A percentile compares a stretch with the other conserved stretches of the same genome.
Conservation (phyloP, 2,888 invertebrate species). For the Meloe dianella region DNA sequence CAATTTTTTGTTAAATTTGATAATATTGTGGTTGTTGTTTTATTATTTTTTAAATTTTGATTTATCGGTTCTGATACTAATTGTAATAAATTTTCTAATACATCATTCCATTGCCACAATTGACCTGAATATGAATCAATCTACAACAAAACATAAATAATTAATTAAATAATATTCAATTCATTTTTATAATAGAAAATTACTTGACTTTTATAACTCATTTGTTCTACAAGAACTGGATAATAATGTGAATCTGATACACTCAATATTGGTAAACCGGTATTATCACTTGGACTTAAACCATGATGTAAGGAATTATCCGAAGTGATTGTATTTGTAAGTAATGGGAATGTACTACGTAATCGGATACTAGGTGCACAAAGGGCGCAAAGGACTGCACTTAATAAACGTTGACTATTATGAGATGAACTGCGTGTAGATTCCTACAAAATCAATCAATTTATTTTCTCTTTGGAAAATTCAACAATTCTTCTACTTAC, state of each 20-base stretch:
- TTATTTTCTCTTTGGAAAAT: slow-evolving; percentile 15
- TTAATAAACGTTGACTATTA: slow-evolving; percentile 70
- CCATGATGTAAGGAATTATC: slow-evolving; percentile 63
- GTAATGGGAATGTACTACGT: slow-evolving; percentile 76
- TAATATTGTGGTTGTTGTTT: slow-evolving; percentile 46
- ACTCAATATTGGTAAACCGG: slow-evolving; percentile 71
- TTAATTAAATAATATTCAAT: slow-evolving; percentile 10
- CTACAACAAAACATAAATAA: slow-evolving; percentile 44
- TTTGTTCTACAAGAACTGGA: slow-evolving; percentile 79
- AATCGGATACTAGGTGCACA: slow-evolving; percentile 79
- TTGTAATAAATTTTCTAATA: slow-evolving; percentile 80
- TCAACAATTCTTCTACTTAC: slow-evolving; percentile 22
- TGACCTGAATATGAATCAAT: slow-evolving; percentile 55
- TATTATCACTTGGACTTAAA: slow-evolving; percentile 73
- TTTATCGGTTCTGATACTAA: slow-evolving; percentile 81
- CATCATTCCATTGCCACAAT: slow-evolving; percentile 65
- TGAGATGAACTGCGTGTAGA: slow-evolving; percentile 51
- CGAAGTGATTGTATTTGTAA: slow-evolving; percentile 57
- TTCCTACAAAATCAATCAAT: slow-evolving; percentile 55
- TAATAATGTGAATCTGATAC: slow-evolving; percentile 74
- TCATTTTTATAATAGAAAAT: slow-evolving; percentile 14
- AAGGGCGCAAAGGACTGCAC: slow-evolving; percentile 84
- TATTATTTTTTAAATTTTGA: slow-evolving; percentile 62
- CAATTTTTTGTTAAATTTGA: slow-evolving; percentile 63
- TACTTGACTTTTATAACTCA: slow-evolving; percentile 72